Base-by-base conservation (phyloP, 2,113 vertebrate species). In the Columbina picui region DNA sequence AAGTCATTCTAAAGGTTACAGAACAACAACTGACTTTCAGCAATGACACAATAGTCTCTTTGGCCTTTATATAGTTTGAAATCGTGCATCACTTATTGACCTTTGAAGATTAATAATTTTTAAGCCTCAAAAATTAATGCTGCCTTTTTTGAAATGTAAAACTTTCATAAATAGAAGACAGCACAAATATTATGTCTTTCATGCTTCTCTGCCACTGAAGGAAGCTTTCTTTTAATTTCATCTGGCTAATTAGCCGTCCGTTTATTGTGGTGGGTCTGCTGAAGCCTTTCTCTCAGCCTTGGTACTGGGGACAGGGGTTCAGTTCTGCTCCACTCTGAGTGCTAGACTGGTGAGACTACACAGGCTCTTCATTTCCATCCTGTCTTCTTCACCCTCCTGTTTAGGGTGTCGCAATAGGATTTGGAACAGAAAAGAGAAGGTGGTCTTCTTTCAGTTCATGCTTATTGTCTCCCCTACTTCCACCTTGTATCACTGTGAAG, bases 1-100 rank as follows among this genome's bases (percentile, higher is more conserved):
- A 94, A 92, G 65, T 87, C 70, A 88, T 93, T 96, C 36, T 92
- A 91, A 94, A 95, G 92, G 90, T 96, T 96, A 93, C 34, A 56
- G 92, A 95, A n/a, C 13, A 68, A 38, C 63, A 59, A 49, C 64
- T 16, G 27, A 41, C 74, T 74, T 84, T 53, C n/a, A 80, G 55
- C 56, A 49, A 12, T 90, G 83, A 77, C 78, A 83, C 39, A 61
- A 12, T 15, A 50, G 63, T 90, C 61, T 75, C 41, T 91, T 59
- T 87, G 81, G 69, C 80, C 77, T 94, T 92, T 92, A n/a, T 60
- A 7, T 80, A 38, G 36, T 76, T 87, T 75, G 64, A 74, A 82
- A 69, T 92, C 1, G 0, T 50, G 67, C 43, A 14, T 75, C 74
- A 67, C 53, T 71, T 87, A 30, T 75, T 93, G 89, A 84, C 93